A percentile compares a stretch with the other conserved stretches of the same genome.
phyloP scores from a whole-genome alignment of 2,797 vertebrate species.

The Tarsius wallacei region DNA sequence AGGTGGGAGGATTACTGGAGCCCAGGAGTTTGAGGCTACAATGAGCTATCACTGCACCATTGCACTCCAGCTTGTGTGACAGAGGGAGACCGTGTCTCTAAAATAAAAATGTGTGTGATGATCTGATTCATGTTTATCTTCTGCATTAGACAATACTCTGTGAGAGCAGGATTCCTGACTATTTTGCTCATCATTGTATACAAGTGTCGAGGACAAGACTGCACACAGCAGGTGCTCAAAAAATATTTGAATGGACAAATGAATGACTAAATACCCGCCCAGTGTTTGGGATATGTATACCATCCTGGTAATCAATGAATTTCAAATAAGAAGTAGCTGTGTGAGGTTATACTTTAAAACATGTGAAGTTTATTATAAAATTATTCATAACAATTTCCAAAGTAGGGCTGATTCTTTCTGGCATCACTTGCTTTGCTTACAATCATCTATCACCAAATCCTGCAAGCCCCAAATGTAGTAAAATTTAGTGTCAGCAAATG shows the following conservation, averaged over 20 bases:
- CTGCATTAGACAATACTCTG: neutral
- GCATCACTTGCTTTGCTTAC: constrained; percentile 6
- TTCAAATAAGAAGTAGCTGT: constrained; percentile 48
- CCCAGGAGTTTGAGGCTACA: neutral
- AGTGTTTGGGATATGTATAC: neutral
- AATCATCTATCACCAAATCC: neutral
- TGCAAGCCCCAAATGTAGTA: neutral
- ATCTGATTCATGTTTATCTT: neutral
- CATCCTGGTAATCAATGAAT: neutral
- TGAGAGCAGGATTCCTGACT: neutral
- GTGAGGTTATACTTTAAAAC: constrained; percentile 21
- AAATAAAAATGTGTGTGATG: neutral
- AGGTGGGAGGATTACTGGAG: neutral
- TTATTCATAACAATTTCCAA: constrained; percentile 34
- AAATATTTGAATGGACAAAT: constrained; percentile 7
- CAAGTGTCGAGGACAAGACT: neutral
- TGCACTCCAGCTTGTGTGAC: neutral
- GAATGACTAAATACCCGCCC: neutral
- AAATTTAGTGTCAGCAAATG: constrained; percentile 53
- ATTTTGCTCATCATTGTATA: neutral
- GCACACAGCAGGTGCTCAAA: neutral
- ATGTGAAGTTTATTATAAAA: neutral
- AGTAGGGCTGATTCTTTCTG: constrained; percentile 13
- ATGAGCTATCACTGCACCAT: neutral
- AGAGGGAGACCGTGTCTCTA: neutral